A percentile compares a stretch with the other conserved stretches of the same genome.
phyloP scores from a whole-genome alignment of 2,797 vertebrate genomes.

The Sebastes vulpes region DNA sequence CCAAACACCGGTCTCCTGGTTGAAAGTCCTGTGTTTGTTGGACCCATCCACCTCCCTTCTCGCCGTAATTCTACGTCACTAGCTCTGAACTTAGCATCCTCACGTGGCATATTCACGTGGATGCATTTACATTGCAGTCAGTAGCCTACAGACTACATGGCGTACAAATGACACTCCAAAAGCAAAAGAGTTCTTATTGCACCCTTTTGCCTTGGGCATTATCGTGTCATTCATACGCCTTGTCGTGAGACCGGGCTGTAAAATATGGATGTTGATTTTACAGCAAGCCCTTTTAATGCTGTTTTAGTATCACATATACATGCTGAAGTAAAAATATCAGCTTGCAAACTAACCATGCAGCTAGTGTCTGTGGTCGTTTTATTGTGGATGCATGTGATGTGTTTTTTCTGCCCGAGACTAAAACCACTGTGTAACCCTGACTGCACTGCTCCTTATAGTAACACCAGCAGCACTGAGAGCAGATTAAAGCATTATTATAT shows the following conservation, averaged over 20 bases:
- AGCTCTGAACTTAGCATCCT: fast-evolving
- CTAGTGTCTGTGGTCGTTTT: neutral
- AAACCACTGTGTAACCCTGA: neutral
- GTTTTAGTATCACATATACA: neutral
- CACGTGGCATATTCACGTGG: no score
- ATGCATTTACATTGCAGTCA: no score
- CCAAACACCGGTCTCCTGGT: no score
- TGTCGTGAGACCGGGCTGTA: no score
- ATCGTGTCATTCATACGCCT: no score
- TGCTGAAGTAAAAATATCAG: neutral
- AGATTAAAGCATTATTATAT: constrained; percentile 33
- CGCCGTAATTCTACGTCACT: no score
- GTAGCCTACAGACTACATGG: no score
- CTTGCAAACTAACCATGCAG: neutral
- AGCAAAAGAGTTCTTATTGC: no score
- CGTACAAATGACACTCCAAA: no score
- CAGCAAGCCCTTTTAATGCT: neutral
- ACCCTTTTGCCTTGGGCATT: no score
- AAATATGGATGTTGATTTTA: neutral
- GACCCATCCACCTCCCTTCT: no score
- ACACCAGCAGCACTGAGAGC: constrained; percentile 1
- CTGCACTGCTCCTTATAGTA: neutral
- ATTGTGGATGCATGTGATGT: neutral
- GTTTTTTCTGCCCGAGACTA: neutral
- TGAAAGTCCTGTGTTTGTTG: no score